Evolutionary conservation across 2,797 vertebrate species (phyloP), one percentile per base, ranked within the genome.

Genomic region (Enteromius mattozi): DNA sequence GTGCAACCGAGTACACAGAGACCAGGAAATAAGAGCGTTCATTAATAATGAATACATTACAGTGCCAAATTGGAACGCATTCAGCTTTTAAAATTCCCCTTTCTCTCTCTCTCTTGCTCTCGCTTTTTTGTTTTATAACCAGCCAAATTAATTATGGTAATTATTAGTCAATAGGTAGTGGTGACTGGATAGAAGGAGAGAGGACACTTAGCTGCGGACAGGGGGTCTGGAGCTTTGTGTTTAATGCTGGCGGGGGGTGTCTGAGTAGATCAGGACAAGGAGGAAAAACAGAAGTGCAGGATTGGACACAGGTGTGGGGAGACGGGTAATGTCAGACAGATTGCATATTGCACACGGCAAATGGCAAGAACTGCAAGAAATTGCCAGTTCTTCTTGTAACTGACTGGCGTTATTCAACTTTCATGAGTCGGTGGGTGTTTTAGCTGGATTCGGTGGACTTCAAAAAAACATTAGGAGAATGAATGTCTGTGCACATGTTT

Each of bases 91-190:
- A 87, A 84, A 83, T 85, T 78, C 78, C 42, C 85, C 80, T 78
- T 71, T 86, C 76, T 84, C 76, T 83, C 40, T 85, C 27, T 30
- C 69, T 66, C 49, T 42, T 16, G 33, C 78, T 49, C 51, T 72
- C 24, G 24, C 74, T 76, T 69, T 77, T 83, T 82, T 86, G 86
- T 86, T 89, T 89, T 84, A 83, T 85, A 85, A 80, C 79, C 89
- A 89, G 83, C 86, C 84, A 82, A 91, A 90, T 91, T 92, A 88
- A 92, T 92, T 93, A 90, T 35, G 79, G 80, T 89, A 91, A 93
- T 94, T 92, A 92, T 93, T 92, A 90, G 84, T 90, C 61, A 84
- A 90, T 90, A 88, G 86, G 87, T 91, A 89, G 92, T 91, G 91
- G 90, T 80, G 87, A 90, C 81, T 88, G 85, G 66, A 85, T 90